Evolutionary conservation across 2,797 vertebrate species (phyloP).

Genomic region (Hybognathus amarus): DNA sequence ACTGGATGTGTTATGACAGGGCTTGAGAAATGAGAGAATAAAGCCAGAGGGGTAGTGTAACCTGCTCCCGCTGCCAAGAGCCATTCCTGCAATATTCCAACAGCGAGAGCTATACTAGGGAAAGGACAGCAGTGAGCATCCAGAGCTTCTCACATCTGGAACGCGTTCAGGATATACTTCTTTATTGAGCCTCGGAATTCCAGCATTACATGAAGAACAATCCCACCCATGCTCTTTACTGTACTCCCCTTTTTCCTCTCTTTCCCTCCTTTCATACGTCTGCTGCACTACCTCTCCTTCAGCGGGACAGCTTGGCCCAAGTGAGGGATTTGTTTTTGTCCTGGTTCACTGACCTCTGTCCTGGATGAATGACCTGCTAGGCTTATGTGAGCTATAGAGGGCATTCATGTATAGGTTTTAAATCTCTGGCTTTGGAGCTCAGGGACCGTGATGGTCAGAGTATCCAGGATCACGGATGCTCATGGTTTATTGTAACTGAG

Average conservation of each 20-base stretch:
- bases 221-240: constrained; percentile 57
- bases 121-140: constrained; percentile 62
- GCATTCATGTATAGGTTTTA: constrained; percentile 56
- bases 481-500: constrained; percentile 46
- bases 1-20: constrained; percentile 62
- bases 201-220: constrained; percentile 59
- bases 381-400: constrained; percentile 56
- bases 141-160: constrained; percentile 68
- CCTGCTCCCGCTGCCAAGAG: constrained; percentile 50
- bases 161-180: constrained; percentile 64
- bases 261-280: constrained; percentile 12
- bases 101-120: constrained; percentile 55
- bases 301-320: constrained; percentile 17
- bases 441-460: constrained; percentile 43
- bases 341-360: constrained; percentile 56
- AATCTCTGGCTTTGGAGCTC: constrained; percentile 51
- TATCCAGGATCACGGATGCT: constrained; percentile 55
- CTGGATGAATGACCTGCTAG: constrained; percentile 48
- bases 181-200: constrained; percentile 62
- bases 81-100: constrained; percentile 51
- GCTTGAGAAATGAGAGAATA: constrained; percentile 58
- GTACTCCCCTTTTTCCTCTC: constrained; percentile 22
- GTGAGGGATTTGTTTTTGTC: constrained; percentile 32
- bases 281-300: constrained; percentile 4
- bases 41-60: constrained; percentile 59